phyloP scores from a whole-genome alignment of 2,113 vertebrate genomes.

The Lathamus discolor region DNA sequence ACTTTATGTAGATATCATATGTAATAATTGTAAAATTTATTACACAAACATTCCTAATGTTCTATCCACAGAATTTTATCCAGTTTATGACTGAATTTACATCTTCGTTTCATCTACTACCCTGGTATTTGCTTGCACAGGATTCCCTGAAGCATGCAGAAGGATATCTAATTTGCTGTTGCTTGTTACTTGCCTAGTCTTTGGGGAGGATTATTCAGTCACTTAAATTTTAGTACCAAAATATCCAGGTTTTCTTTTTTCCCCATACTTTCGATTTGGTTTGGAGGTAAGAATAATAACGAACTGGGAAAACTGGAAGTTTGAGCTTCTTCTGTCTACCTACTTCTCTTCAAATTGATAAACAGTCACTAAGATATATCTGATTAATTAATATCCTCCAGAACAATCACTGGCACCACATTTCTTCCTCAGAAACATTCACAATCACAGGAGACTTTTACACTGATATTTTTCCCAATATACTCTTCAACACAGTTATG shows the following conservation, averaged over 20 bases:
- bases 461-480: neutral
- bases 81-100: neutral
- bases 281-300: neutral
- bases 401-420: neutral
- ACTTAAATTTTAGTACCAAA: neutral
- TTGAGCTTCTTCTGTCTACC: neutral
- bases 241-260: neutral
- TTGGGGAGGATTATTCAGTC: neutral
- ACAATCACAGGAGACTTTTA: neutral
- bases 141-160: neutral
- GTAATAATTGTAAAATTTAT: neutral
- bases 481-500: neutral
- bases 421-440: neutral
- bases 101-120: neutral
- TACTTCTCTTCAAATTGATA: neutral
- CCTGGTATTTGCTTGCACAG: neutral
- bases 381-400: neutral
- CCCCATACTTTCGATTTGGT: neutral
- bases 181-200: rapidly evolving
- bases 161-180: neutral
- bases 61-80: neutral
- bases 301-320: neutral
- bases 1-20: neutral
- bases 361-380: neutral
- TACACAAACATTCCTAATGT: neutral